Evolutionary conservation across 1,140 invertebrate genomes (phyloP).

Genomic region (Zophobas morio): DNA sequence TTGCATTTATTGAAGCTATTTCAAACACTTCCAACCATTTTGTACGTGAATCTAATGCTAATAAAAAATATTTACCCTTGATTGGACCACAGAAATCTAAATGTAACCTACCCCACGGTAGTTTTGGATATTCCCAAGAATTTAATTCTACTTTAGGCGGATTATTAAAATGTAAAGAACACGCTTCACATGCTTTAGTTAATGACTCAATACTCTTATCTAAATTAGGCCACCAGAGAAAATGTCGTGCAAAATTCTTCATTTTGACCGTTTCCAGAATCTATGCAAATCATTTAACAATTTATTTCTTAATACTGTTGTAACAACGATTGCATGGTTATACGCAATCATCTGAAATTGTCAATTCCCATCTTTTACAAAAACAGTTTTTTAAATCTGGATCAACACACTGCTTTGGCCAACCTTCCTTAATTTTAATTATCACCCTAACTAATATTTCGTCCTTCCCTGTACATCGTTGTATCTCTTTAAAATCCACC

Average conservation of each 20-base stretch:
- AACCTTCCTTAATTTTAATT: too few relatives aligned
- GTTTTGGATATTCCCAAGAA: slow-evolving; percentile 4
- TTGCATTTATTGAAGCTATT: slow-evolving; percentile 38
- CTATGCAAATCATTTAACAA: slow-evolving; percentile 15
- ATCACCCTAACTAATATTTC: too few relatives aligned
- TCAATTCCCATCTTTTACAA: too few relatives aligned
- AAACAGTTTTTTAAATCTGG: too few relatives aligned
- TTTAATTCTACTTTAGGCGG: slow-evolving; percentile 58
- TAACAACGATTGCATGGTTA: slow-evolving; percentile 31
- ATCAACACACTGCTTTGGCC: too few relatives aligned
- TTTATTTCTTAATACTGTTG: background rate
- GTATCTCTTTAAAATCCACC: too few relatives aligned
- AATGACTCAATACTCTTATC: slow-evolving; percentile 37
- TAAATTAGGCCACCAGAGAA: slow-evolving; percentile 48
- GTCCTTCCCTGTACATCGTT: too few relatives aligned
- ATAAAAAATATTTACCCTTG: slow-evolving; percentile 55
- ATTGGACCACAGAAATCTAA: slow-evolving; percentile 60
- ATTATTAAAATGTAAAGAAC: slow-evolving; percentile 12
- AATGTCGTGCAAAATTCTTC: slow-evolving; percentile 22
- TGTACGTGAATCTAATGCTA: slow-evolving; percentile 56
- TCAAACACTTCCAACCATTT: slow-evolving; percentile 62
- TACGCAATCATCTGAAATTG: slow-evolving; percentile 30
- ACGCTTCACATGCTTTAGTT: slow-evolving; percentile 15
- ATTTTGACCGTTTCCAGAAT: slow-evolving; percentile 39
- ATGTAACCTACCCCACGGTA: slow-evolving; percentile 56